Base-by-base conservation (phyloP, 2,797 vertebrate species). In the Lindbergichthys nudifrons region DNA sequence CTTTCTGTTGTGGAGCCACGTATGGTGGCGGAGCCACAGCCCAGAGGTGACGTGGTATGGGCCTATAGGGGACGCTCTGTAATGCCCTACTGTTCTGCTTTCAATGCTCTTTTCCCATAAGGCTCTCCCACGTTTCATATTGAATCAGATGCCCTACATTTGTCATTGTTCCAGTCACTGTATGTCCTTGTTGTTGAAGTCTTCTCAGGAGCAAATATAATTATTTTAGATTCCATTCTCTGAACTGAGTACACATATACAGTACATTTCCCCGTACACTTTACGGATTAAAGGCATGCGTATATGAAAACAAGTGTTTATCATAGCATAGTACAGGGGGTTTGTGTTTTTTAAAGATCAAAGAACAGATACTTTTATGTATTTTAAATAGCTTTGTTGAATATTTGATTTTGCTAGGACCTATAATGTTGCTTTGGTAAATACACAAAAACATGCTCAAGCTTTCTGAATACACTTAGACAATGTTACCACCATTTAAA, bases 141-240 rank as follows among this genome's bases (percentile, higher is more conserved):
- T 71, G 68, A 89, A 69, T 84, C 69, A 75, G 48, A 81, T 69
- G 61, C 64, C 73, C 79, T 88, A 79, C 66, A 87, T 90, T 84
- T 83, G 77, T 89, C 83, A 89, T 85, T 90, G 86, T 83, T 73
- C 66, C 60, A 36, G 66, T 70, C 75, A 79, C 80, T 59, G 67
- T 53, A 36, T 57, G 41, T 82, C 75, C 60, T 61, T 70, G 73
- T 39, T 62, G 48, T 26, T 75, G 42, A 52, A 50, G 54, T 76
- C 67, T 69, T 73, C 80, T 70, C 53, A 50, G 39, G 3, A 72
- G 19, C 58, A 86, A 75, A 68, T 59, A 36, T 23, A 47, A 59
- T 58, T 83, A 1, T 3, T 48, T 71, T 16, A 58, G 65, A 71
- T 63, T 57, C 18, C n/a, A n/a, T 58, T 26, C 43, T n/a, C 10